A percentile compares a stretch with the other conserved stretches of the same genome.
Evolutionary conservation across 2,113 vertebrate genomes (phyloP).

Genomic region (Potamarius usumacintae): DNA sequence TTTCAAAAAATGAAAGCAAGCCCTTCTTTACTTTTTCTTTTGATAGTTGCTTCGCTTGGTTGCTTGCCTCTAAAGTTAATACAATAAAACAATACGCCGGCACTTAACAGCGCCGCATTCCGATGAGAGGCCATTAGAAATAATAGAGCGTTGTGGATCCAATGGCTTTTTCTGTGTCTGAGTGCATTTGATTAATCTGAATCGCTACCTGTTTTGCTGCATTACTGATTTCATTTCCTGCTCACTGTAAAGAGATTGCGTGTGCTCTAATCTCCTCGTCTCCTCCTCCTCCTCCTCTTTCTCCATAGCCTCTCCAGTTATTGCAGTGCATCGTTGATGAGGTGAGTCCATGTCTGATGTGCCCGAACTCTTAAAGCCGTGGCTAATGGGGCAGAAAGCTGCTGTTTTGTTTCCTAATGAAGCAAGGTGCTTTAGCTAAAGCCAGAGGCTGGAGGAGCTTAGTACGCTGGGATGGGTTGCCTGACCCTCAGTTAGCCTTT

Average conservation of each 20-base stretch:
- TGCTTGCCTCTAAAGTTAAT: constrained; percentile 90
- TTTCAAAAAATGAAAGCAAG: constrained; percentile 58
- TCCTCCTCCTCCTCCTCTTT: constrained; percentile 61
- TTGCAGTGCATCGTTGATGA: constrained; percentile 99
- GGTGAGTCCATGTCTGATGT: constrained; percentile 99
- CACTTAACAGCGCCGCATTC: constrained; percentile 92
- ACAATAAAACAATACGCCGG: constrained; percentile 82
- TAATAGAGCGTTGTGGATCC: constrained; percentile 89
- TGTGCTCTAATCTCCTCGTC: constrained; percentile 76
- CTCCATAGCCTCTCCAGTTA: constrained; percentile 98
- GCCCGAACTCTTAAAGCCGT: constrained; percentile 99
- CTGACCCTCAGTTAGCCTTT: constrained; percentile 16
- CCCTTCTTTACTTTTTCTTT: constrained; percentile 86
- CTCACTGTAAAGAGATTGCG: constrained; percentile 90
- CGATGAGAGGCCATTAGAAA: constrained; percentile 95
- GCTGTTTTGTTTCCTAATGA: constrained; percentile 99
- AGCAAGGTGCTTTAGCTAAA: constrained; percentile 86
- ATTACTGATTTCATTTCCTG: constrained; percentile 92
- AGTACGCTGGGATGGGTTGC: constrained; percentile 8
- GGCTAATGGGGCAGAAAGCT: constrained; percentile 99
- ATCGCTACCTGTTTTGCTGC: constrained; percentile 87
- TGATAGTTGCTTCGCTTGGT: constrained; percentile 87
- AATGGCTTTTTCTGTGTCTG: constrained; percentile 85
- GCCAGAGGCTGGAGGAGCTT: constrained; percentile 30
- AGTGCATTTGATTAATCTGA: constrained; percentile 96